Conservation (phyloP, 2,797 vertebrate species). For the Spheniscus humboldti region DNA sequence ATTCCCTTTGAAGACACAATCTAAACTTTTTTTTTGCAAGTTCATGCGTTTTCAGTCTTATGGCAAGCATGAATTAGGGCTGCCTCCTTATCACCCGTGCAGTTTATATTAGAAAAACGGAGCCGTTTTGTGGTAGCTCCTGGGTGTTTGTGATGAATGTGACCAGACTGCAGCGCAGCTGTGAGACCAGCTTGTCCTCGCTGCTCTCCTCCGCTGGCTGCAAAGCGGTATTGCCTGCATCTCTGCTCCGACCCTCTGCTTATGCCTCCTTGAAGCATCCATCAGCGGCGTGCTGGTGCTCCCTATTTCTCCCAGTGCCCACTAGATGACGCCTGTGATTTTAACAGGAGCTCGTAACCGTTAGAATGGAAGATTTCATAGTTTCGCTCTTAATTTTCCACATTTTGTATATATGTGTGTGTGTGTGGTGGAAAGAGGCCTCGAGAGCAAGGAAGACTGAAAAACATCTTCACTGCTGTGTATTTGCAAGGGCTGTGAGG, state of each 20-base stretch:
- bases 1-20: background rate
- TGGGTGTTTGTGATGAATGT: background rate
- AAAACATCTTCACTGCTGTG: background rate
- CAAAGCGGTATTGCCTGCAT: background rate
- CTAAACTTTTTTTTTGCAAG: background rate
- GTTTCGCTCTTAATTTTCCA: background rate
- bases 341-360: background rate
- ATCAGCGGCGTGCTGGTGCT: background rate
- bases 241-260: too few relatives aligned
- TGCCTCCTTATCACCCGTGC: background rate
- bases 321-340: slow-evolving; percentile 73
- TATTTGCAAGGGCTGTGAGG: background rate
- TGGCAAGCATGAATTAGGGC: background rate
- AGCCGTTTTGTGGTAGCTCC: background rate
- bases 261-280: fast-evolving
- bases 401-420: fast-evolving
- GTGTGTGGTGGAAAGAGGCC: background rate
- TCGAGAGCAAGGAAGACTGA: background rate
- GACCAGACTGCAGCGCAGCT: background rate
- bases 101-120: background rate
- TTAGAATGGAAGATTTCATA: background rate
- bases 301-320: slow-evolving; percentile 25
- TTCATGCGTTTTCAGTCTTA: background rate
- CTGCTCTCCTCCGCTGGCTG: background rate
- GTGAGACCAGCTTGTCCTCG: background rate